These are phyloP conservation scores for honey bee (Apis mellifera) DNA, from an alignment of 1,140 invertebrate species.

Conservation along the genomic window DNA sequence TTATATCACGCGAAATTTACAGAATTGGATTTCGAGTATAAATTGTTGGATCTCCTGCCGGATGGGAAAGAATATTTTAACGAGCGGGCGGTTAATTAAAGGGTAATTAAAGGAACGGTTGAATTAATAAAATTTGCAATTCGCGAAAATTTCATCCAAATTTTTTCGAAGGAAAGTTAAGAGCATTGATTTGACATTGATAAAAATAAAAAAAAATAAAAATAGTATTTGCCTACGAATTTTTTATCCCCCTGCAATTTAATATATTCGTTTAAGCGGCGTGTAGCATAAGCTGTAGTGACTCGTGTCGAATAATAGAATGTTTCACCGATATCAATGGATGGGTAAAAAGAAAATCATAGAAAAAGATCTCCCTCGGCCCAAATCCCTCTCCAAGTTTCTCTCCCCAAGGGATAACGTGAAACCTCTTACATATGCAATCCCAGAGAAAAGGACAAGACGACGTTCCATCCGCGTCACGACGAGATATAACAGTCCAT, in stretches of 20 bases:
- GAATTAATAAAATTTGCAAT: conserved; percentile 26
- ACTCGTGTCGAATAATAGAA: not conserved
- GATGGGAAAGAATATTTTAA: conserved; percentile 11
- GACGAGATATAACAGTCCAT: not conserved
- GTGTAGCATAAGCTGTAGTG: not conserved
- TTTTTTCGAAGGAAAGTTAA: not conserved
- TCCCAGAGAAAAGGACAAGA: not conserved
- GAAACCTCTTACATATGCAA: conserved; percentile 10
- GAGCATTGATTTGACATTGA: too few relatives aligned
- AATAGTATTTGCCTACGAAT: too few relatives aligned
- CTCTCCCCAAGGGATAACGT: not conserved
- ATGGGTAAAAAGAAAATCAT: not conserved
- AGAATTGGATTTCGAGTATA: not conserved
- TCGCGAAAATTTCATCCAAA: not conserved
- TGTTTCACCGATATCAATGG: not conserved
- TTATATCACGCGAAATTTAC: conserved; percentile 22
- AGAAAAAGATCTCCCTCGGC: not conserved
- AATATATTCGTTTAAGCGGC: too few relatives aligned
- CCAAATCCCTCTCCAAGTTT: not conserved
- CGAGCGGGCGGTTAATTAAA: conserved; percentile 9
- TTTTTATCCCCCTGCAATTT: too few relatives aligned
- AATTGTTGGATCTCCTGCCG: conserved; percentile 12
- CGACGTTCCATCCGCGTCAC: not conserved
- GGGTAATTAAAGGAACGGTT: not conserved
- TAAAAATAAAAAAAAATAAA: too few relatives aligned